phyloP scores from a whole-genome alignment of 2,797 vertebrate species.

The Acipenser ruthenus region DNA sequence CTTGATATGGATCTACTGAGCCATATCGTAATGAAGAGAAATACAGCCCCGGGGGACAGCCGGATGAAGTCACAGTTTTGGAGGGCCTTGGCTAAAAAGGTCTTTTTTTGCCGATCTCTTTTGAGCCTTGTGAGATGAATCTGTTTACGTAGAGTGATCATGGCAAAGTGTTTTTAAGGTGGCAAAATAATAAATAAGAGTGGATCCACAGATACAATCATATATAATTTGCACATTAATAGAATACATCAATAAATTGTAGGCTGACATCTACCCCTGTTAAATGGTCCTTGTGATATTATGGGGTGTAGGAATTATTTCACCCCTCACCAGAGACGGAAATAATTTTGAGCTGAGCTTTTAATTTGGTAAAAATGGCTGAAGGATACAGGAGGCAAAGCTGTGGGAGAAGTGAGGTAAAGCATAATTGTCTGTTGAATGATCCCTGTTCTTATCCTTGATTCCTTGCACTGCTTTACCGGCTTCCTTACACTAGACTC shows the following conservation, averaged over 20 bases:
- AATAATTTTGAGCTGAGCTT: background rate
- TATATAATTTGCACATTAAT: no score
- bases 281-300: no score
- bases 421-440: background rate
- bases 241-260: no score
- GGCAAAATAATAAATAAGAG: no score
- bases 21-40: constrained; percentile 30
- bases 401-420: background rate
- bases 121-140: background rate
- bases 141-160: background rate
- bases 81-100: constrained; percentile 23
- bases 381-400: background rate
- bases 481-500: background rate
- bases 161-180: no score
- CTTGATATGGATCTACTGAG: background rate
- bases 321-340: no score
- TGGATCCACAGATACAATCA: no score
- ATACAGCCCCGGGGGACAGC: constrained; percentile 36
- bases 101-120: background rate
- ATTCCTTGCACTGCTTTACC: background rate
- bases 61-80: constrained; percentile 37
- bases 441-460: background rate
- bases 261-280: no score
- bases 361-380: background rate
- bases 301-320: no score